phyloP scores from a whole-genome alignment of 2,113 vertebrate genomes.

The Manacus vitellinus region DNA sequence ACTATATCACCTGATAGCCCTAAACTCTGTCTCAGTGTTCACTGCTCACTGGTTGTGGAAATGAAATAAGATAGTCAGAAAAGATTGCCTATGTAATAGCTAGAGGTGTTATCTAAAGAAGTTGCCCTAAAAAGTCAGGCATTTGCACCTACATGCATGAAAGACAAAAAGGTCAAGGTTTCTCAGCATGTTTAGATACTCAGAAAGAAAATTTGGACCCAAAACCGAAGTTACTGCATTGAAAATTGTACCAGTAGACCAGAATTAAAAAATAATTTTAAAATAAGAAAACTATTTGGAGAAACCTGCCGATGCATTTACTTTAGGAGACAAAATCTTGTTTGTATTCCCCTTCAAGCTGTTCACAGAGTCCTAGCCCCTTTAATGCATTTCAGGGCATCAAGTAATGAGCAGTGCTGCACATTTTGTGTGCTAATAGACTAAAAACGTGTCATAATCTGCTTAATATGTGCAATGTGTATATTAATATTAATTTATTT shows the following conservation, averaged over 20 bases:
- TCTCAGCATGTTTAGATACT: not conserved
- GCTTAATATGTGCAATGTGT: constrained; percentile 35
- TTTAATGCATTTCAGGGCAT: constrained; percentile 3
- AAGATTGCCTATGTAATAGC: not conserved
- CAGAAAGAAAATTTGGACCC: not conserved
- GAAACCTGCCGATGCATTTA: not conserved
- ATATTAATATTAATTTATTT: constrained; percentile 67
- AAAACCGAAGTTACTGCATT: not conserved
- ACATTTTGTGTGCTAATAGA: constrained; percentile 41
- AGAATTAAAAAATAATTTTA: not conserved
- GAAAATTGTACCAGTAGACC: not conserved
- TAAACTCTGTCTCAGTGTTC: not conserved
- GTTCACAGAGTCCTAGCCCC: not conserved
- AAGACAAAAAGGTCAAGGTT: not conserved
- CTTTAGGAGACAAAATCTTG: not conserved
- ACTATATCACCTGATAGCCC: not conserved
- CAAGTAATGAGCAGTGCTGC: not conserved
- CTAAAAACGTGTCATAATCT: constrained; percentile 23
- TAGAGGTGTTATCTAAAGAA: not conserved
- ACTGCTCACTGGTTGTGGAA: not conserved
- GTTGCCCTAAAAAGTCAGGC: not conserved
- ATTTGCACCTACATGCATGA: not conserved
- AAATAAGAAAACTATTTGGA: not conserved
- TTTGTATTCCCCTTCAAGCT: not conserved
- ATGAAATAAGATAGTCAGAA: not conserved